Base-by-base conservation (phyloP, 2,888 invertebrate species). In the Argyra leucocephala region DNA sequence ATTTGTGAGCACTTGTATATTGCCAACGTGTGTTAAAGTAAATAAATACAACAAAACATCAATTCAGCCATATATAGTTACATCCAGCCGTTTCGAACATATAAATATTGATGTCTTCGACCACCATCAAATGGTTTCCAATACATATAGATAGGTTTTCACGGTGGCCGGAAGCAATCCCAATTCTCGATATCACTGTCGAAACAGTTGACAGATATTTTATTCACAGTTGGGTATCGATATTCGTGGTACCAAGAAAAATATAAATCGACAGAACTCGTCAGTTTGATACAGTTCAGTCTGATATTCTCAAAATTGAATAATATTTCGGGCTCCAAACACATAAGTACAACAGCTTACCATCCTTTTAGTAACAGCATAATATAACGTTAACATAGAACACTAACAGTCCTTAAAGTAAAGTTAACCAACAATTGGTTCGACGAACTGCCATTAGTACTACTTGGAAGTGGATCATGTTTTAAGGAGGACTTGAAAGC, bases 261-360 rank as follows among this genome's bases (percentile, higher is more conserved):
- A 75, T 75, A 6, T 76, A 75, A 18, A 74, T 76, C 21, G 76
- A 77, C 70, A 73, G 73, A 68, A 75, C 78, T 31, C 65, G 72
- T 36, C 76, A 77, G 65, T 76, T 78, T 62, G 73, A 74, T 63
- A 71, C 74, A 0, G n/a, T 60, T 1, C 66, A 77, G n/a, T n/a
- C n/a, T n/a, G n/a, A n/a, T n/a, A 9, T 77, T 76, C 67, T 63
- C 69, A 23, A 67, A 69, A 69, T 59, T 68, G 62, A 67, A 69
- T 63, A 68, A 69, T 69, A 68, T 71, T 65, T 67, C 73, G 67
- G 73, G 71, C 63, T 67, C 65, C 63, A 70, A 72, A 67, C 70
- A 70, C 67, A 67, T 65, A 10, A 61, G 67, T 59, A 75, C 73
- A 4, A 74, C 76, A 0, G 68, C 74, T 15, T 76, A 76, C 67